Evolutionary conservation across 2,797 vertebrate species (phyloP).

Genomic region (Smutsia gigantea): DNA sequence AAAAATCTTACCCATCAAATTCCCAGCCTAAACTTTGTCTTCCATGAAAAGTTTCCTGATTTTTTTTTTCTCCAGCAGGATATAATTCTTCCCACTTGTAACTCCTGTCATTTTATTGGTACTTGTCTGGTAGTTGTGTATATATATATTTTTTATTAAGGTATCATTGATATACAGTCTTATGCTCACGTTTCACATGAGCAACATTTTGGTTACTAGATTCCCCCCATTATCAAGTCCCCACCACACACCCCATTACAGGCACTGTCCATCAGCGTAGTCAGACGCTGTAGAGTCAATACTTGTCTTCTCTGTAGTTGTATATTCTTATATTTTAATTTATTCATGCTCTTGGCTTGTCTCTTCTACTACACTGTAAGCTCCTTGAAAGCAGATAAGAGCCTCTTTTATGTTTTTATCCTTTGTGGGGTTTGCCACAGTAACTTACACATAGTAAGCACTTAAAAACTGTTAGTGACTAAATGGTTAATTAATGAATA

Average conservation of each 20-base stretch:
- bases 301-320: not conserved
- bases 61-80: not conserved
- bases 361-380: not conserved
- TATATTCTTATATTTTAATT: slow-evolving; percentile 27
- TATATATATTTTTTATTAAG: too few species aligned
- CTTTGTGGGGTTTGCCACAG: not conserved
- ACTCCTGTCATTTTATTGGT: not conserved
- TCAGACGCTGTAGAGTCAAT: not conserved
- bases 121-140: too few species aligned
- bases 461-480: not conserved
- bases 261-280: too few species aligned
- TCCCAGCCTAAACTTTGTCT: not conserved
- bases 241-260: too few species aligned
- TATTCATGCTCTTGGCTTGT: not conserved
- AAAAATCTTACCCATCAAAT: not conserved
- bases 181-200: too few species aligned
- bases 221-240: too few species aligned
- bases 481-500: slow-evolving; percentile 36
- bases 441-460: not conserved
- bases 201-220: too few species aligned
- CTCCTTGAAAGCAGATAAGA: slow-evolving; percentile 6
- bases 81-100: not conserved
- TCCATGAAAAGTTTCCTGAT: not conserved
- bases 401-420: slow-evolving; percentile 52
- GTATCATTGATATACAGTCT: too few species aligned